A percentile compares a stretch with the other conserved stretches of the same genome.
These are phyloP conservation scores for Corvus moneduloides DNA, from an alignment of 2,113 vertebrate genomes.

Conservation along the genomic window DNA sequence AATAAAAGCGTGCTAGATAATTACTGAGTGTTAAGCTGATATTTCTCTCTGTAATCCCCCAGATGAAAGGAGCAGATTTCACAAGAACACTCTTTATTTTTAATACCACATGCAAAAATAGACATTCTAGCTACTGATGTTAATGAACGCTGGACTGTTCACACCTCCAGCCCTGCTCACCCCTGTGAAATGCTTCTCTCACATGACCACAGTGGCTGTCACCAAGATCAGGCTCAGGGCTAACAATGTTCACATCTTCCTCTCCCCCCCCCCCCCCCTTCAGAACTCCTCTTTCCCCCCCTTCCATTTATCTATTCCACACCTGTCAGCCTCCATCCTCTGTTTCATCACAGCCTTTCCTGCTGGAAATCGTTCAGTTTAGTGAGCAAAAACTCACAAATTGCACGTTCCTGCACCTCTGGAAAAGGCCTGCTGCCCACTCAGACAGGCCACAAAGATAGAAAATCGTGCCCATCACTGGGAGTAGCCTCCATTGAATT, in stretches of 20 bases:
- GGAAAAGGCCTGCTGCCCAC: not conserved
- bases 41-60: conserved; percentile 23
- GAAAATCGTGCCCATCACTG: not conserved
- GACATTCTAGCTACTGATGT: not conserved
- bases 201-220: not conserved
- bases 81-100: conserved; percentile 28
- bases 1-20: conserved; percentile 36
- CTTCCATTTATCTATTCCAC: not conserved
- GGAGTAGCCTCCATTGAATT: not conserved
- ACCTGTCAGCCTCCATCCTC: not conserved
- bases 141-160: not conserved
- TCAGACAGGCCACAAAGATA: not conserved
- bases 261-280: not conserved
- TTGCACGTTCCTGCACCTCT: not conserved
- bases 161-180: not conserved
- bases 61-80: conserved; percentile 47
- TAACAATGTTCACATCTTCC: not conserved
- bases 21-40: conserved; percentile 33
- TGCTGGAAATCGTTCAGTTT: not conserved
- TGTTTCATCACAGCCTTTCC: not conserved
- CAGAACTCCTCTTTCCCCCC: not conserved
- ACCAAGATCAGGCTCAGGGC: not conserved
- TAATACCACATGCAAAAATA: not conserved
- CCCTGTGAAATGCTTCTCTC: not conserved
- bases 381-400: not conserved